phyloP scores from a whole-genome alignment of 2,888 invertebrate species.

The Sphinx pinastri region DNA sequence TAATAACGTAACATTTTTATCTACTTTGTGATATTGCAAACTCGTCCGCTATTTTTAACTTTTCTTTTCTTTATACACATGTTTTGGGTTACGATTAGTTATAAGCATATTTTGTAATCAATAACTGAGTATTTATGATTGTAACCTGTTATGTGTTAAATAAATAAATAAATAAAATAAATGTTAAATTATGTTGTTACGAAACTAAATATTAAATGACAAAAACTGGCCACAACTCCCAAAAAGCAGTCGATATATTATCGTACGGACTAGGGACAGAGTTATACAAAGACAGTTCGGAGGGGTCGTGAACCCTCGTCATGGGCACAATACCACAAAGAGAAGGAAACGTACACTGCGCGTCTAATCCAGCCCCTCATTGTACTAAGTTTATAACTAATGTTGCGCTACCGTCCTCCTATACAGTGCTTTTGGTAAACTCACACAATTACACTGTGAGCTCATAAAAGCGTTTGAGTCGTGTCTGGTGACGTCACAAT shows the following conservation, averaged over 20 bases:
- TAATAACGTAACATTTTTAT: too few relatives aligned
- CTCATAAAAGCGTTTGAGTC: constrained; percentile 13
- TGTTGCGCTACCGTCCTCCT: background rate
- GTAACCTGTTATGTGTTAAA: too few relatives aligned
- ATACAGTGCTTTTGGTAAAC: constrained; percentile 1
- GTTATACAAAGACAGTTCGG: background rate
- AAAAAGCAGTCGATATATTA: background rate
- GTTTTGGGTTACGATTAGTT: too few relatives aligned
- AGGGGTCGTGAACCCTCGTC: constrained; percentile 14
- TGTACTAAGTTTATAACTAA: constrained; percentile 3
- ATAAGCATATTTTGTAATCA: too few relatives aligned
- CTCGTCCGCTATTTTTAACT: too few relatives aligned
- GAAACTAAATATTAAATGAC: background rate
- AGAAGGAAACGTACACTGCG: constrained; percentile 20
- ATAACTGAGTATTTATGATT: too few relatives aligned
- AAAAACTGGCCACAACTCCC: background rate
- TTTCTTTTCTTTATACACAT: too few relatives aligned
- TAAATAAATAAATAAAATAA: too few relatives aligned
- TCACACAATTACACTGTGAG: constrained; percentile 4
- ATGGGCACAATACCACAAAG: constrained; percentile 10
- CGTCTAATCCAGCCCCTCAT: constrained; percentile 8
- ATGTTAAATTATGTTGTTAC: too few relatives aligned
- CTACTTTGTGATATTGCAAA: too few relatives aligned
- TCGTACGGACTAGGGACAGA: background rate
- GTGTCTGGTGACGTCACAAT: background rate